phyloP scores from a whole-genome alignment of 2,113 vertebrate genomes.

The Proterorhinus semilunaris region DNA sequence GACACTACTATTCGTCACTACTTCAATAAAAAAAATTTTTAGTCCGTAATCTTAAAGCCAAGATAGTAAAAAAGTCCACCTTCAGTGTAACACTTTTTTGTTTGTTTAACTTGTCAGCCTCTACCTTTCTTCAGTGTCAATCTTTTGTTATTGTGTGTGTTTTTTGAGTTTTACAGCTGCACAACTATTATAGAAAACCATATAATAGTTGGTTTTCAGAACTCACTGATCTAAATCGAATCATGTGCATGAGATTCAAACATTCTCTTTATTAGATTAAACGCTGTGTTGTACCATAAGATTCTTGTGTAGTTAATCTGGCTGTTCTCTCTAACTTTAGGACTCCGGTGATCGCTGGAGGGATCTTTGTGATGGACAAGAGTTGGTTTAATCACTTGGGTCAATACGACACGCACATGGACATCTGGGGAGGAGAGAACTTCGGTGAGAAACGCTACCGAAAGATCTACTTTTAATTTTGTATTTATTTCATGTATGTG shows the following conservation, averaged over 20 bases:
- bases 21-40: background rate
- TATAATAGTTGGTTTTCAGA: too few species aligned
- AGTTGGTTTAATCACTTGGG: conserved; percentile 98
- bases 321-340: conserved; percentile 59
- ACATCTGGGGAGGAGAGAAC: conserved; percentile 99
- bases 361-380: conserved; percentile 97
- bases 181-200: background rate
- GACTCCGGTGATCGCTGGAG: conserved; percentile 97
- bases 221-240: background rate
- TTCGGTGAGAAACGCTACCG: conserved; percentile 83
- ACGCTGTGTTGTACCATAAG: background rate
- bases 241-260: background rate
- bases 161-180: too few species aligned
- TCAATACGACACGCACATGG: conserved; percentile 98
- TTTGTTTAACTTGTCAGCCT: too few species aligned
- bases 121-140: too few species aligned
- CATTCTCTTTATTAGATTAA: background rate
- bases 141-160: too few species aligned
- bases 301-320: too few species aligned
- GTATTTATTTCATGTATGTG: background rate
- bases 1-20: background rate
- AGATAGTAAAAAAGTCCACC: too few species aligned
- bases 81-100: too few species aligned
- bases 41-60: too few species aligned
- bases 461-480: background rate